Evolutionary conservation across 2,888 invertebrate genomes (phyloP), one percentile per base, ranked within the genome.

Genomic region (Synergus laeviventris): DNA sequence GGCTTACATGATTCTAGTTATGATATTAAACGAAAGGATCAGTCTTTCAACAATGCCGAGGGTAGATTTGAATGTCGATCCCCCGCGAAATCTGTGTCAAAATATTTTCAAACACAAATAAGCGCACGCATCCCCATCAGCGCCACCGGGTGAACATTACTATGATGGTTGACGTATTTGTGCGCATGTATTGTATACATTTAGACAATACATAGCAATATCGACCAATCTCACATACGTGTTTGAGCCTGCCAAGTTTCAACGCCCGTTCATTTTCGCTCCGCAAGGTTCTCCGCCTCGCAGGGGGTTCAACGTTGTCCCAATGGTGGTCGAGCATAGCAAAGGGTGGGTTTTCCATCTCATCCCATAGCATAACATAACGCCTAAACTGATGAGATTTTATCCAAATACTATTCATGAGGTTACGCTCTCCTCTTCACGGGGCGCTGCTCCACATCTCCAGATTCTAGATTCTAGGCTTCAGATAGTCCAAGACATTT

Each of bases 361-460:
- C 78, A 75, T 74, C 64, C 61, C 76, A 73, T 38, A 75, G 74
- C 78, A 76, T 74, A 73, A 60, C 76, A 64, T 21, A 74, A 74
- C 79, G 80, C 81, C 78, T 84, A 83, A 77, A 83, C 85, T 82
- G 85, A 88, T 85, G 87, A 88, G 87, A 87, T 88, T 87, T 86
- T 89, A 89, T 88, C 86, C 86, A 86, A 88, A 89, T 88, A 85
- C 82, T 87, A 88, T 88, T 88, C 88, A 87, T 87, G 87, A 88
- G 82, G 76, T 56, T 74, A 73, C 79, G 76, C 78, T 64, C 39
- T 64, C 21, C 21, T 64, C 18, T 64, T 42, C 11, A 21, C 21
- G 42, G 81, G 78, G 78, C 66, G 79, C 79, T 73, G 79, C 79
- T 76, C 60, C 66, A 76, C 78, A 75, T 39, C n/a, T 62, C 64